Evolutionary conservation across 2,797 vertebrate genomes (phyloP).

Genomic region (Pipistrellus pipistrellus): DNA sequence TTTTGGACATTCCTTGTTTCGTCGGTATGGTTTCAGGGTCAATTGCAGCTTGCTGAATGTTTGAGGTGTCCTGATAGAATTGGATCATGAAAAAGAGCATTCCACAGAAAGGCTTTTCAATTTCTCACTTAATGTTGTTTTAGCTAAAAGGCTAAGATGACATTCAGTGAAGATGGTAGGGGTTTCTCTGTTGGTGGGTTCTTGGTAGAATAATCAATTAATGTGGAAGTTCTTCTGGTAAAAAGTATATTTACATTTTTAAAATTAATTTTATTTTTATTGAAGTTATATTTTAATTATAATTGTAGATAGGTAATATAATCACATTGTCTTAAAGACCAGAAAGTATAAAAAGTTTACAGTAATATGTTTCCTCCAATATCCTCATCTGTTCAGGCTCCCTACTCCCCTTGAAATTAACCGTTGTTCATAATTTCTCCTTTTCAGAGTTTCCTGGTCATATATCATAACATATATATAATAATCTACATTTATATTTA

Average conservation of each 20-base stretch:
- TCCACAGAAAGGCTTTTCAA: neutral
- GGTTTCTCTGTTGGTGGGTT: conserved; percentile 29
- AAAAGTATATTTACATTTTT: conserved; percentile 14
- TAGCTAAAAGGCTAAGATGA: neutral
- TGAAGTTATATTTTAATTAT: conserved; percentile 31
- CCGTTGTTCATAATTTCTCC: conserved; percentile 15
- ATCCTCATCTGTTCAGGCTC: neutral
- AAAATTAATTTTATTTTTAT: conserved; percentile 20
- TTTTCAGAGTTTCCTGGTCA: neutral
- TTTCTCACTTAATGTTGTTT: conserved; percentile 5
- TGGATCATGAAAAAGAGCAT: neutral
- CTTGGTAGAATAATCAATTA: neutral
- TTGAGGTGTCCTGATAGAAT: neutral
- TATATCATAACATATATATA: neutral
- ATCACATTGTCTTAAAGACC: conserved; percentile 25
- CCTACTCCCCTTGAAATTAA: neutral
- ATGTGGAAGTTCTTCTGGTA: neutral
- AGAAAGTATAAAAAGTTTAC: neutral
- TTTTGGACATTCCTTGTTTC: neutral
- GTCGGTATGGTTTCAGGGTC: neutral
- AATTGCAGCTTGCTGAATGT: neutral
- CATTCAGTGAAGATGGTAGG: neutral
- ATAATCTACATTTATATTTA: neutral
- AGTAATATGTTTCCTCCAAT: neutral
- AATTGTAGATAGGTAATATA: neutral